Percentiles rank a stretch among this genome's conserved stretches.
phyloP scores from a whole-genome alignment of 2,888 invertebrate species.

The Cylindroiulus punctatus region DNA sequence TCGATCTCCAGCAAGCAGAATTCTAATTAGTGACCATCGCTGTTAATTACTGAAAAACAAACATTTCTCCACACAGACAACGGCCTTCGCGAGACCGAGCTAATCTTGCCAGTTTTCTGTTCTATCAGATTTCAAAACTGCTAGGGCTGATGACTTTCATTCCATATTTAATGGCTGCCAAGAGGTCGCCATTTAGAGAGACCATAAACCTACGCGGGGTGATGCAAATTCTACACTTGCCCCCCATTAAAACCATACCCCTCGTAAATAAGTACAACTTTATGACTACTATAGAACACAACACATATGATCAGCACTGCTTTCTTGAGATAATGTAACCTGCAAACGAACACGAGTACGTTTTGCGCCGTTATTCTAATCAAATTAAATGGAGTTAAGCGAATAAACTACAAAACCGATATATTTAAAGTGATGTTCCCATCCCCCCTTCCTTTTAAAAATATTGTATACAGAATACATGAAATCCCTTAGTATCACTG shows the following conservation, averaged over 20 bases:
- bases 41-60: conserved; percentile 25
- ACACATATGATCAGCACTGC: conserved; percentile 15
- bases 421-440: no score
- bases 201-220: neutral
- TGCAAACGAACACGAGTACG: neutral
- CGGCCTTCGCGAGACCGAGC: neutral
- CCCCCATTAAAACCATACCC: neutral
- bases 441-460: no score
- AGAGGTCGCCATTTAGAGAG: neutral
- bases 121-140: neutral
- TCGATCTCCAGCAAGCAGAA: neutral
- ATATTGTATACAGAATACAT: no score
- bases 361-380: neutral
- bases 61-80: neutral
- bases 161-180: conserved; percentile 10
- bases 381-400: neutral
- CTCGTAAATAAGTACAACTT: neutral
- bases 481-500: no score
- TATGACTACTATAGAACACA: neutral
- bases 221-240: neutral
- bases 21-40: conserved; percentile 6
- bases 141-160: neutral
- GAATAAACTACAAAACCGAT: neutral
- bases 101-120: neutral
- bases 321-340: neutral